Conservation (phyloP, 2,797 vertebrate genomes). For the Crocodylus rhombifer region DNA sequence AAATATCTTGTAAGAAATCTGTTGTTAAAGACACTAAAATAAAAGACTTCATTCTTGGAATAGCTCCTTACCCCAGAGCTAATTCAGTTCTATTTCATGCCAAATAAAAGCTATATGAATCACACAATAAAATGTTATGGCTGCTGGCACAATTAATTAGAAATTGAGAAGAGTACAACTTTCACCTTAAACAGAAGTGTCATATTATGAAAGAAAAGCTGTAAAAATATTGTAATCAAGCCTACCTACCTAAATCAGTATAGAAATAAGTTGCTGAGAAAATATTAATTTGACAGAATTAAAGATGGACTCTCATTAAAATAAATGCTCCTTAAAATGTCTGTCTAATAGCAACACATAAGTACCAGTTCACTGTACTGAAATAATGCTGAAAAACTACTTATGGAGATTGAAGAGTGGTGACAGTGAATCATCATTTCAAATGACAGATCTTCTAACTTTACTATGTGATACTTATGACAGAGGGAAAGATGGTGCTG, state of each 20-base stretch:
- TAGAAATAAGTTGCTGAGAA: slow-evolving; percentile 29
- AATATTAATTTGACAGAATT: slow-evolving; percentile 49
- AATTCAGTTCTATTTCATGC: slow-evolving; percentile 66
- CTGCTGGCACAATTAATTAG: slow-evolving; percentile 77
- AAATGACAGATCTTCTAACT: not conserved
- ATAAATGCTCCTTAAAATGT: not conserved
- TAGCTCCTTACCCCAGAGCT: slow-evolving; percentile 65
- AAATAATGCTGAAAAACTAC: not conserved
- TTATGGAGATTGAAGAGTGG: not conserved
- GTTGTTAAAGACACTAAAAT: slow-evolving; percentile 71
- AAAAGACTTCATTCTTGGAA: slow-evolving; percentile 55
- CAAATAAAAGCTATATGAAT: slow-evolving; percentile 76
- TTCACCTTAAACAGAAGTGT: slow-evolving; percentile 65
- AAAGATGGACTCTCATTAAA: not conserved
- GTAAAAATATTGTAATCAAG: slow-evolving; percentile 55
- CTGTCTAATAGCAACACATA: not conserved
- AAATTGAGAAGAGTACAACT: slow-evolving; percentile 59
- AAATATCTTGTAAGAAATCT: slow-evolving; percentile 64
- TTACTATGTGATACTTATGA: not conserved
- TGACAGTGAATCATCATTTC: not conserved
- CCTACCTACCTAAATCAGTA: slow-evolving; percentile 10
- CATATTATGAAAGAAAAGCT: slow-evolving; percentile 55
- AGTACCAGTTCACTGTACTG: not conserved
- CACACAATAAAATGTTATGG: slow-evolving; percentile 74
- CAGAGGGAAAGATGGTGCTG: accelerated